A percentile compares a stretch with the other conserved stretches of the same genome.
phyloP scores from a whole-genome alignment of 2,797 vertebrate genomes.

The Ciconia nigra region DNA sequence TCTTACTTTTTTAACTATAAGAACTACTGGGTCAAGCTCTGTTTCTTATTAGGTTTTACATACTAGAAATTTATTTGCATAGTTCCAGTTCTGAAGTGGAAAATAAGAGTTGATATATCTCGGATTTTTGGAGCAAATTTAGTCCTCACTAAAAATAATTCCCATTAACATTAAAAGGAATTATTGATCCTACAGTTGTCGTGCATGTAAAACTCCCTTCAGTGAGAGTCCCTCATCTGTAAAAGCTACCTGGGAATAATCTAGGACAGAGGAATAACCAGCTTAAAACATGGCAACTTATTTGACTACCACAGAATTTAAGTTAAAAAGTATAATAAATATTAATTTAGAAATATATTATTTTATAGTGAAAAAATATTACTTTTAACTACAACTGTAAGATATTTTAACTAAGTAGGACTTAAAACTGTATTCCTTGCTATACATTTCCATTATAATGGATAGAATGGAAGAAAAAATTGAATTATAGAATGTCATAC shows the following conservation, averaged over 20 bases:
- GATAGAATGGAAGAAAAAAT: not conserved
- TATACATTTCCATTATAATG: not conserved
- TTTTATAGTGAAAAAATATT: not conserved
- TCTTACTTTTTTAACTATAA: not conserved
- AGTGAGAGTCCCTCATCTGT: not conserved
- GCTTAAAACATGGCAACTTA: not conserved
- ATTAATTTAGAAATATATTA: not conserved
- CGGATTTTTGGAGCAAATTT: not conserved
- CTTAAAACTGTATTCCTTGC: not conserved
- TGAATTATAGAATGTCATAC: not conserved
- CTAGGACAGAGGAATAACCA: not conserved
- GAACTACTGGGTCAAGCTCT: not conserved
- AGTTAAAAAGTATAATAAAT: not conserved
- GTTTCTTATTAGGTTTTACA: not conserved
- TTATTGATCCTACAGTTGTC: not conserved
- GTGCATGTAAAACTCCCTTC: not conserved
- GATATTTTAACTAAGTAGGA: not conserved
- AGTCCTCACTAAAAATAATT: not conserved
- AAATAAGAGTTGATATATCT: not conserved
- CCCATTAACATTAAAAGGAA: not conserved
- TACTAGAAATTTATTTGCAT: not conserved
- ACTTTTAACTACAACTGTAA: not conserved
- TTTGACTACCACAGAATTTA: not conserved
- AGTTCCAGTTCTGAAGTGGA: not conserved
- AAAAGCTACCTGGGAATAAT: not conserved